A percentile compares a stretch with the other conserved stretches of the same genome.
Evolutionary conservation across 2,113 vertebrate genomes (phyloP).

Genomic region (Motacilla alba): DNA sequence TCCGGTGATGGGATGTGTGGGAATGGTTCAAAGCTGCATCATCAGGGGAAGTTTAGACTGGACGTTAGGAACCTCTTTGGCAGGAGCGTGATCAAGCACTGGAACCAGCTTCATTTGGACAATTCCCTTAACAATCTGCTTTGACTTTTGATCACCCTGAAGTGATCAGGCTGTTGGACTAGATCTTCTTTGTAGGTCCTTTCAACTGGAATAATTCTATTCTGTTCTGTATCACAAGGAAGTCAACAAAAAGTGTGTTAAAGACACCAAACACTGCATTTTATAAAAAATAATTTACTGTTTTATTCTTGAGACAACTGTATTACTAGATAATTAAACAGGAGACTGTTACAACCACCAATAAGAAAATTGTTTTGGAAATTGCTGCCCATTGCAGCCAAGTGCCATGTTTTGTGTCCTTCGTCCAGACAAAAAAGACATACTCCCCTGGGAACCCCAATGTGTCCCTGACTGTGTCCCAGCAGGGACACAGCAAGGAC

Average conservation of each 20-base stretch:
- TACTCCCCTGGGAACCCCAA: rapidly evolving
- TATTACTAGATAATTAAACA: neutral
- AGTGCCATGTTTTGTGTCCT: neutral
- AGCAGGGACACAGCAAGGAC: neutral
- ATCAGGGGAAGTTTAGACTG: neutral
- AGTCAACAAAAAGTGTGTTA: neutral
- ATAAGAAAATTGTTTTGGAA: neutral
- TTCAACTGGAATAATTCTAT: neutral
- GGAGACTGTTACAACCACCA: neutral
- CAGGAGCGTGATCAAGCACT: neutral
- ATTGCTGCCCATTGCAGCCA: neutral
- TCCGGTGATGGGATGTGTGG: neutral
- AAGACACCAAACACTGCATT: neutral
- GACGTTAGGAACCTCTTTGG: neutral
- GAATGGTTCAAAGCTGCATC: neutral
- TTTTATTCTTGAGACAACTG: neutral
- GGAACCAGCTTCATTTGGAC: neutral
- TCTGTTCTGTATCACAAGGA: neutral
- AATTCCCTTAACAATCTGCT: neutral
- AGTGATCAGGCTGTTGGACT: neutral
- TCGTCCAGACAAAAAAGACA: neutral
- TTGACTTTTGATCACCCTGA: neutral
- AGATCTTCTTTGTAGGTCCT: neutral
- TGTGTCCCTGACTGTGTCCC: rapidly evolving
- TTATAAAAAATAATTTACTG: neutral